Conservation (phyloP, 2,797 vertebrate species). For the Muraenolepis orangiensis region DNA sequence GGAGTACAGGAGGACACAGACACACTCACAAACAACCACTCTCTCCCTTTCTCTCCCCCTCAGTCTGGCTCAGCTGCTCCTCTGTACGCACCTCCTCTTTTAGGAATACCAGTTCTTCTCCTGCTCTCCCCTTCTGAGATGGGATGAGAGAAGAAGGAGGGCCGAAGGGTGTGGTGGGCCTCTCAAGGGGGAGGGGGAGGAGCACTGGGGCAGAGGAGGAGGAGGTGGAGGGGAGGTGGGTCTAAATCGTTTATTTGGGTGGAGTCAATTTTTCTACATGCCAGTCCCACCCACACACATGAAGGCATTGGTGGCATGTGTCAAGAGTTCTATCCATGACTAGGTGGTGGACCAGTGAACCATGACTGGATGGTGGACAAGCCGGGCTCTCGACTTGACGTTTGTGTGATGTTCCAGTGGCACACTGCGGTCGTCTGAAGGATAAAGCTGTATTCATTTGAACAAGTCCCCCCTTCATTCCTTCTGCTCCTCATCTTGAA, state of each 20-base stretch:
- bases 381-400: not conserved
- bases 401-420: not conserved
- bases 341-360: too few species aligned
- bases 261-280: conserved; percentile 38
- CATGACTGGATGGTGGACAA: too few species aligned
- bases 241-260: conserved; percentile 58
- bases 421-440: not conserved
- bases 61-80: not conserved
- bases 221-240: conserved; percentile 35
- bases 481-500: conserved; percentile 17
- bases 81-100: conserved; percentile 54
- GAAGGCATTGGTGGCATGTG: conserved; percentile 1
- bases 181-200: not conserved
- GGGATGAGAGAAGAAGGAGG: conserved; percentile 44
- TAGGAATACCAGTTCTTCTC: conserved; percentile 59
- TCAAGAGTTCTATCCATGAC: conserved; percentile 2
- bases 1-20: conserved; percentile 33
- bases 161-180: conserved; percentile 54
- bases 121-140: conserved; percentile 34
- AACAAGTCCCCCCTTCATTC: not conserved
- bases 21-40: conserved; percentile 24
- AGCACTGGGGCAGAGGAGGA: conserved; percentile 25
- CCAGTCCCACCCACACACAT: conserved; percentile 6
- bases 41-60: conserved; percentile 26
- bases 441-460: not conserved